phyloP scores from a whole-genome alignment of 2,888 invertebrate species.

The Apodemia mormo region DNA sequence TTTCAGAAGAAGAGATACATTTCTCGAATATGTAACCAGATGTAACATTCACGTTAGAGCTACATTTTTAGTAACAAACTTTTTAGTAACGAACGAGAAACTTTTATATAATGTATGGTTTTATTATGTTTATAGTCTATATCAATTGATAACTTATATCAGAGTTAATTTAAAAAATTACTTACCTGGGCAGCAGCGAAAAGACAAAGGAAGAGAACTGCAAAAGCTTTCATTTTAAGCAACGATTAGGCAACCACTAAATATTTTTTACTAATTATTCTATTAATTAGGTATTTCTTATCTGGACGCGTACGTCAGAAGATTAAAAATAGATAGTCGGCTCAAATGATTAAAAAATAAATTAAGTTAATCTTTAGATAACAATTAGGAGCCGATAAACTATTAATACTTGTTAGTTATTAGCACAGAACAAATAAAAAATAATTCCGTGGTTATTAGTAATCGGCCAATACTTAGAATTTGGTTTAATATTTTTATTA shows the following conservation, averaged over 20 bases:
- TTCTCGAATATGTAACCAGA: too few relatives aligned
- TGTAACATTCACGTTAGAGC: too few relatives aligned
- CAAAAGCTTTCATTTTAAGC: slow-evolving; percentile 63
- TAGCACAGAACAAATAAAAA: neutral
- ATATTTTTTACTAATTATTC: slow-evolving; percentile 27
- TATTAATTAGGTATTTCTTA: slow-evolving; percentile 36
- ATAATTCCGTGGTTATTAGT: neutral
- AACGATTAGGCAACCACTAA: slow-evolving; percentile 33
- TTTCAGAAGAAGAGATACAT: too few relatives aligned
- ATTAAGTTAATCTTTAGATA: slow-evolving; percentile 12
- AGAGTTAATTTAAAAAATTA: neutral
- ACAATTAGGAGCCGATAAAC: neutral
- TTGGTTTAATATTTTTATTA: neutral
- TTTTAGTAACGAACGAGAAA: too few relatives aligned
- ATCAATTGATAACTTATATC: too few relatives aligned
- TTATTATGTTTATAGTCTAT: too few relatives aligned
- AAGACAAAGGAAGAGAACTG: slow-evolving; percentile 58
- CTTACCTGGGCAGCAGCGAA: slow-evolving; percentile 63
- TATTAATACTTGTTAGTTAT: neutral
- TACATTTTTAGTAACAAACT: too few relatives aligned
- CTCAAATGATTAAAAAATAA: slow-evolving; percentile 7
- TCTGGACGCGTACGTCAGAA: slow-evolving; percentile 17
- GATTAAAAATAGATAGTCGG: slow-evolving; percentile 5
- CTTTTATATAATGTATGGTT: too few relatives aligned
- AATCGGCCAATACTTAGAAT: neutral